Evolutionary conservation across 2,888 invertebrate species (phyloP).

Genomic region (Sphaeridia pumilis): DNA sequence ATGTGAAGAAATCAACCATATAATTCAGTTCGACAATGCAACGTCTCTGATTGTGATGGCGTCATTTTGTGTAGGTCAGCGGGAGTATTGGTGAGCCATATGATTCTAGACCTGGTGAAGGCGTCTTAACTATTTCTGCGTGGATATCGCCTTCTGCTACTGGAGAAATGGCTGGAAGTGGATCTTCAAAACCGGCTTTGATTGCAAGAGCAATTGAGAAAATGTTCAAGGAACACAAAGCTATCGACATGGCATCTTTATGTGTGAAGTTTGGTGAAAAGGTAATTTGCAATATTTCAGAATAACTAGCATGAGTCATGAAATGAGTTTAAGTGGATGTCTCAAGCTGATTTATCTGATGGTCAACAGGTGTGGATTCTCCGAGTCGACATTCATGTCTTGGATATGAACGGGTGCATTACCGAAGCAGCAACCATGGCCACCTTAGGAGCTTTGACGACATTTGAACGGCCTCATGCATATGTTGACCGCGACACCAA

Average conservation of each 20-base stretch:
- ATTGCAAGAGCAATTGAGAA: slow-evolving; percentile 29
- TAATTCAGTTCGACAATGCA: neutral
- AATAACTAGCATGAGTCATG: neutral
- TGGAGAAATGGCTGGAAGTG: slow-evolving; percentile 31
- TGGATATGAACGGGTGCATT: slow-evolving; percentile 34
- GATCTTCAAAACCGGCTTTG: slow-evolving; percentile 26
- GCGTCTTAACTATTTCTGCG: slow-evolving; percentile 28
- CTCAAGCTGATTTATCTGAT: neutral
- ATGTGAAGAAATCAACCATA: neutral
- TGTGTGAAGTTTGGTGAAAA: slow-evolving; percentile 35
- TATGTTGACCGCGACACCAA: slow-evolving; percentile 26
- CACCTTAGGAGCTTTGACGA: slow-evolving; percentile 27
- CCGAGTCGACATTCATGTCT: slow-evolving; percentile 29
- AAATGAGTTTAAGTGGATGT: neutral
- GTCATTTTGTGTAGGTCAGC: slow-evolving; percentile 18
- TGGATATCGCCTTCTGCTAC: slow-evolving; percentile 35
- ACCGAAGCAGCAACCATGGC: slow-evolving; percentile 31
- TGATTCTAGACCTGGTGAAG: slow-evolving; percentile 34
- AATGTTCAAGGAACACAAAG: slow-evolving; percentile 32
- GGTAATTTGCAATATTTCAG: slow-evolving; percentile 12
- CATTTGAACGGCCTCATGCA: slow-evolving; percentile 30
- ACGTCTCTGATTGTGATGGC: neutral
- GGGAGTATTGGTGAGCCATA: slow-evolving; percentile 30
- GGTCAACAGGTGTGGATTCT: slow-evolving; percentile 30
- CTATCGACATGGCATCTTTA: slow-evolving; percentile 31